These are phyloP conservation scores for Chaetogeoica ovagalla DNA, from an alignment of 2,888 invertebrate species.

Conservation along the genomic window DNA sequence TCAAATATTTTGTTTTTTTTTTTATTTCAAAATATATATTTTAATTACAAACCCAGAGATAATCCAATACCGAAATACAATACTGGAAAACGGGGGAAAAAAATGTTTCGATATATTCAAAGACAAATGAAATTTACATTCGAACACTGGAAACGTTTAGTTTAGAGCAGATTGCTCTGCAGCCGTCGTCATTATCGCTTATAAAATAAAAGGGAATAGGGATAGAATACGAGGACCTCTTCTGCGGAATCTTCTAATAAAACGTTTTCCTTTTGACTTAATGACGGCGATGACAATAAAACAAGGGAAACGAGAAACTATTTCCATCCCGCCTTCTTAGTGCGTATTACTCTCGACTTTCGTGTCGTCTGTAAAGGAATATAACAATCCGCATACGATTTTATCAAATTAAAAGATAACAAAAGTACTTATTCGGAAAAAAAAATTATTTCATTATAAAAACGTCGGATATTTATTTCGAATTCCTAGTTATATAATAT, in stretches of 20 bases:
- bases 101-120: neutral
- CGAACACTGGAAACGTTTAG: neutral
- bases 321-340: neutral
- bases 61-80: too few species aligned
- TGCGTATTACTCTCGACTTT: neutral
- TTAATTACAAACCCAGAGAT: neutral
- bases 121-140: neutral
- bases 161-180: neutral
- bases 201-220: neutral
- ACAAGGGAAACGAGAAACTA: slow-evolving; percentile 16
- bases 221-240: neutral
- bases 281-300: slow-evolving; percentile 28
- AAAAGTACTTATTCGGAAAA: neutral
- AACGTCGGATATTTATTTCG: neutral
- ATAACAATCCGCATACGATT: slow-evolving; percentile 3
- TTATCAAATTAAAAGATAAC: slow-evolving; percentile 48
- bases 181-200: slow-evolving; percentile 10
- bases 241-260: slow-evolving; percentile 29
- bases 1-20: neutral
- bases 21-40: neutral
- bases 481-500: neutral
- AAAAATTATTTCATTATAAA: neutral
- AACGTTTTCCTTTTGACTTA: slow-evolving; percentile 44
- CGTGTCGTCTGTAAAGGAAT: neutral
- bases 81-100: neutral